Conservation (phyloP, 2,888 invertebrate species). For the Pasiphila rectangulata region DNA sequence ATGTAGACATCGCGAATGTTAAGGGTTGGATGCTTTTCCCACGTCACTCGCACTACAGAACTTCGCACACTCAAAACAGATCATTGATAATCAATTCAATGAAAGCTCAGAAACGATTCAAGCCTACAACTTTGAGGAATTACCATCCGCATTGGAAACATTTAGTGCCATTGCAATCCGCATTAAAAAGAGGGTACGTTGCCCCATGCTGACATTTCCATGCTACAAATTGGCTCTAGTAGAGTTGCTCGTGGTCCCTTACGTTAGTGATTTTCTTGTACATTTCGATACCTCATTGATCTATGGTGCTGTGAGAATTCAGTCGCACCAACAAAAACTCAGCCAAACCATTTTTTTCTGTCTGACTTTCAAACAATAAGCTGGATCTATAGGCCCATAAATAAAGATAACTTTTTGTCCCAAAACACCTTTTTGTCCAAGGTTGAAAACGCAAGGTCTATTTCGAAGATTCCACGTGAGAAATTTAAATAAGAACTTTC, state of each 20-base stretch:
- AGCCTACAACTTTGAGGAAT: not conserved
- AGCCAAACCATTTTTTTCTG: not conserved
- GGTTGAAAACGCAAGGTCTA: conserved; percentile 19
- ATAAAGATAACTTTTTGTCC: conserved; percentile 21
- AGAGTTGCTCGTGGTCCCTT: too few species aligned
- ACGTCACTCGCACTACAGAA: conserved; percentile 10
- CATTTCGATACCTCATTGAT: not conserved
- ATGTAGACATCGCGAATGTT: conserved; percentile 29
- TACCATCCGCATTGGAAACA: too few species aligned
- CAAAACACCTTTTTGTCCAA: conserved; percentile 11
- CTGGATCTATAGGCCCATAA: conserved; percentile 10
- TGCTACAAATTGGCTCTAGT: too few species aligned
- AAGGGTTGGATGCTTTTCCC: conserved; percentile 30
- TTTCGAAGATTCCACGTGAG: conserved; percentile 37
- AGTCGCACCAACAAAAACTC: not conserved
- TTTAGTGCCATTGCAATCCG: too few species aligned
- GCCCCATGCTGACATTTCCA: too few species aligned
- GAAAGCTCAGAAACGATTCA: not conserved
- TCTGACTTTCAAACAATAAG: conserved; percentile 1
- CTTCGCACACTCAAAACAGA: too few species aligned
- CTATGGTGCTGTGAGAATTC: not conserved
- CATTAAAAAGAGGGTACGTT: too few species aligned
- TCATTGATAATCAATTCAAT: too few species aligned
- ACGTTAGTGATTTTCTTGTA: not conserved
- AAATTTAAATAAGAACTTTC: conserved; percentile 44